Base-by-base conservation (phyloP, 1,140 invertebrate species). In the Callitettix versicolor region DNA sequence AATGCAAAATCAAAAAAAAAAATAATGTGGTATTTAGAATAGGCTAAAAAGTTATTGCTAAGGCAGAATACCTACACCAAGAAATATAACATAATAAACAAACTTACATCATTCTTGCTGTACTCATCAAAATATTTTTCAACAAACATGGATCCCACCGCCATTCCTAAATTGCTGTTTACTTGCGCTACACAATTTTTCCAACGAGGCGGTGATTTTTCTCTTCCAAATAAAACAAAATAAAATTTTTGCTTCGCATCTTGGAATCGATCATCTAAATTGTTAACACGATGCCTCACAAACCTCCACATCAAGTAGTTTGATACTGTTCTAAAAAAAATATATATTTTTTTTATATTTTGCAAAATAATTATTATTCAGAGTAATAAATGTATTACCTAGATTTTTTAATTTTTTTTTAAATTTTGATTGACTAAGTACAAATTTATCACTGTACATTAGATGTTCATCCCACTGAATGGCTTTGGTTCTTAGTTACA, bases 241-340 rank as follows among this genome's bases (percentile, higher is more conserved):
- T 82, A 82, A 64, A 88, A 88, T 30, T 76, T 80, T 55, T 79
- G 77, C 58, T 76, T 74, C 0, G 74, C 66, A 6, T 75, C 69
- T 60, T 75, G 71, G 67, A 91, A 93, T 30, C 86, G 74, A 64
- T 85, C 79, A 58, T 91, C 89, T 53, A 94, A 73, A 68, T 91
- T 91, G 64, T 86, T 88, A 12, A 92, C 81, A 59, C 89, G 74
- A 65, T 91, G 86, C 56, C 86, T 79, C 26, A 94, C 84, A 63
- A 94, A 89, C 58, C 90, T 74, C 90, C 91, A 94, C 12, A 93
- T 69, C 44, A 91, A 62, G 71, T 92, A 87, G 72, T 91, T 86
- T 26, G 85, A 56, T 21, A 64, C 52, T 11, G 58, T 59, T 42
- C 62, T 63, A 43, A 3, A 57, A 59, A 1, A 38, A 36, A 21